Evolutionary conservation across 2,888 invertebrate genomes (phyloP).

Genomic region (Augochlorella aurata): DNA sequence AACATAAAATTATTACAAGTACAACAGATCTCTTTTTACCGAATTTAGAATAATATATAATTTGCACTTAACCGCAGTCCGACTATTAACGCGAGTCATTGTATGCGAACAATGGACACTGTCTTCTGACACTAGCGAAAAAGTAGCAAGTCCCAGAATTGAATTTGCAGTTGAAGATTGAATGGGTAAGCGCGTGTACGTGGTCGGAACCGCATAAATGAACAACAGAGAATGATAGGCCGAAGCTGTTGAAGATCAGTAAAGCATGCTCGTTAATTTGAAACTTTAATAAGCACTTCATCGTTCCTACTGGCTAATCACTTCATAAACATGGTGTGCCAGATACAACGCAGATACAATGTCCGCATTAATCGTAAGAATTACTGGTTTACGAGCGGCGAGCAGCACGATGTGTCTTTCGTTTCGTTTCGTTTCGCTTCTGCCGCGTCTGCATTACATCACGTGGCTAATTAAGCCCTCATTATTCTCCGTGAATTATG

Average conservation of each 20-base stretch:
- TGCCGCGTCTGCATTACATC: constrained; percentile 66
- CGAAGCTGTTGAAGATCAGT: constrained; percentile 28
- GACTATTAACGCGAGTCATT: no score
- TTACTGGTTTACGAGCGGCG: constrained; percentile 62
- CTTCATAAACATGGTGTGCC: constrained; percentile 63
- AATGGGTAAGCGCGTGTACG: constrained; percentile 14
- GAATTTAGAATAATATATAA: no score
- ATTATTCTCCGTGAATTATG: constrained; percentile 72
- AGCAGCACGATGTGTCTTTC: constrained; percentile 60
- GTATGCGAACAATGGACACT: no score
- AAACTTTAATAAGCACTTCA: constrained; percentile 51
- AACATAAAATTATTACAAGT: no score
- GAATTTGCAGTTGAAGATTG: background rate
- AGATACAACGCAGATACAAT: constrained; percentile 64
- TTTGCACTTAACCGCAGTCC: no score
- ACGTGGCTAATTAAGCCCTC: constrained; percentile 72
- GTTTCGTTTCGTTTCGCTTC: constrained; percentile 53
- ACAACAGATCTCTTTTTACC: no score
- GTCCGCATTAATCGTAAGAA: constrained; percentile 67
- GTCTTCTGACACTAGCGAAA: background rate
- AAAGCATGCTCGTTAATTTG: constrained; percentile 54
- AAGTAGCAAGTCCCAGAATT: background rate
- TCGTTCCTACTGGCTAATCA: constrained; percentile 62
- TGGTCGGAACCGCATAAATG: constrained; percentile 16
- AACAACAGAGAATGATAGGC: constrained; percentile 21